Evolutionary conservation across 2,797 vertebrate species (phyloP).

Genomic region (Dermochelys coriacea): DNA sequence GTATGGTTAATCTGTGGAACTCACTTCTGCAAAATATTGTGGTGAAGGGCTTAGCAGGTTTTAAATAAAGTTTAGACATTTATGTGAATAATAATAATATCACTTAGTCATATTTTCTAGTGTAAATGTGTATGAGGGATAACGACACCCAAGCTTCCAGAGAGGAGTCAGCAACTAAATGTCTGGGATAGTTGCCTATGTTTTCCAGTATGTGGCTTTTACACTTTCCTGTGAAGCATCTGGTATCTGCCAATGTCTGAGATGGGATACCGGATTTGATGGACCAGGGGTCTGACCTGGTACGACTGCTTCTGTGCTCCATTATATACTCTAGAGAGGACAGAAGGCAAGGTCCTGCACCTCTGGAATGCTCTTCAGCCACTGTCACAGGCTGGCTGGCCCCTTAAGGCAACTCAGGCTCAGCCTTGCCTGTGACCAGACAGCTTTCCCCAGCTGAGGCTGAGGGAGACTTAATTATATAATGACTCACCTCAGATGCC

Average conservation of each 20-base stretch:
- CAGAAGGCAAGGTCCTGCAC: background rate
- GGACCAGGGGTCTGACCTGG: background rate
- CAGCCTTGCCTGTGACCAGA: background rate
- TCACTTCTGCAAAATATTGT: background rate
- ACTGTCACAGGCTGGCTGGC: background rate
- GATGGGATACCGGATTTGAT: background rate
- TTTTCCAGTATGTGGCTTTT: background rate
- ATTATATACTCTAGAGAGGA: background rate
- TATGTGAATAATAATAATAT: background rate
- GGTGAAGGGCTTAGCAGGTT: background rate
- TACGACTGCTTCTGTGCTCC: background rate
- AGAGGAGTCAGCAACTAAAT: background rate
- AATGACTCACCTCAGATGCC: background rate
- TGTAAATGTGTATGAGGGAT: background rate
- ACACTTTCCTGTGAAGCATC: background rate
- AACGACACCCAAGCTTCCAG: background rate
- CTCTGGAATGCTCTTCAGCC: background rate
- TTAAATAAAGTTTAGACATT: background rate
- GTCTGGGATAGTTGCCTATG: background rate
- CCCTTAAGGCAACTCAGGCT: background rate
- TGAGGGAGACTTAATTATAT: background rate
- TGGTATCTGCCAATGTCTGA: background rate
- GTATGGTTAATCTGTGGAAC: background rate
- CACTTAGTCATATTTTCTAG: background rate
- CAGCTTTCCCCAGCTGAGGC: background rate